Evolutionary conservation across 2,113 vertebrate species (phyloP).

Genomic region (Atlantisia rogersi): DNA sequence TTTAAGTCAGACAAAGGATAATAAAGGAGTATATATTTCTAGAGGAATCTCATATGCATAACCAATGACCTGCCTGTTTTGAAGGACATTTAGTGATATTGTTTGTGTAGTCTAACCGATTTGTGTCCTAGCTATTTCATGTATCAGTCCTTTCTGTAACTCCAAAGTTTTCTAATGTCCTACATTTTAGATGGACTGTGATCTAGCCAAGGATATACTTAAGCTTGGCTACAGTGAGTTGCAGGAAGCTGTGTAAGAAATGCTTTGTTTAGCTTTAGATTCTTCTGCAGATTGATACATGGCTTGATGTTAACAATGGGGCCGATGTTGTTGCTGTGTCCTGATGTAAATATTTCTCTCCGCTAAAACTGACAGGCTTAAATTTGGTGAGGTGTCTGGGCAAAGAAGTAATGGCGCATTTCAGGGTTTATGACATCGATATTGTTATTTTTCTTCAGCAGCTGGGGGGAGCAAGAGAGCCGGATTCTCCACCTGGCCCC

Average conservation of each 20-base stretch:
- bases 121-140: background rate
- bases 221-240: background rate
- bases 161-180: background rate
- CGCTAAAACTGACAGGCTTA: background rate
- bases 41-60: background rate
- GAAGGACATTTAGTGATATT: background rate
- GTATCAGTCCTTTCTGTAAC: background rate
- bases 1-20: background rate
- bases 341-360: background rate
- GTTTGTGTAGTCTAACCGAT: background rate
- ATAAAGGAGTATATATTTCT: background rate
- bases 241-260: background rate
- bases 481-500: background rate
- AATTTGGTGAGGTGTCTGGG: background rate
- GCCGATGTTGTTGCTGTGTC: background rate
- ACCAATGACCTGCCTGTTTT: background rate
- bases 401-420: background rate
- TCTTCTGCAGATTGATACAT: background rate
- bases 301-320: background rate
- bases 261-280: background rate
- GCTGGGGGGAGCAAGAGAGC: constrained; percentile 61
- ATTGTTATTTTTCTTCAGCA: constrained; percentile 26
- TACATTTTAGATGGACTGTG: background rate
- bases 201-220: background rate
- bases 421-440: background rate